Conservation (phyloP, 2,113 vertebrate species). For the Odocoileus virginianus region DNA sequence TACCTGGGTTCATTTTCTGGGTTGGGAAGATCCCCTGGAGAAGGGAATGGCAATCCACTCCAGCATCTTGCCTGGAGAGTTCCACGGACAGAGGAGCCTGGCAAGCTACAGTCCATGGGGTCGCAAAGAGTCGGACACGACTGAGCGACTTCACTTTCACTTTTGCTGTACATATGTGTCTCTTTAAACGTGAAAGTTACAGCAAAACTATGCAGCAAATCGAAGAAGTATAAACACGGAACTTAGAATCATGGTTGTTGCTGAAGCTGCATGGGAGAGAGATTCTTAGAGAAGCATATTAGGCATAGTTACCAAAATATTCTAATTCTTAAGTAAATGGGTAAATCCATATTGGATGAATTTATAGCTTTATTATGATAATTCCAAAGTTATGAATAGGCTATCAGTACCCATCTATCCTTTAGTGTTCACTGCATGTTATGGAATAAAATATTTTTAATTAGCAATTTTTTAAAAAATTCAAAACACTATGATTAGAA, state of each 20-base stretch:
- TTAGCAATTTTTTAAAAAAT: not conserved
- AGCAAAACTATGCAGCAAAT: not conserved
- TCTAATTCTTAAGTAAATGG: not conserved
- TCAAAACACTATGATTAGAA: not conserved
- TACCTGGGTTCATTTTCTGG: not conserved
- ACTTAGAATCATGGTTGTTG: not conserved
- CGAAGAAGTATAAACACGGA: not conserved
- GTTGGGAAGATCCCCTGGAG: not conserved
- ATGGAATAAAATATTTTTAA: not conserved
- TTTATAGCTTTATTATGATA: not conserved
- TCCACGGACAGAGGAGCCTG: not conserved
- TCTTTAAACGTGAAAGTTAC: no score
- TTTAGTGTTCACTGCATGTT: not conserved
- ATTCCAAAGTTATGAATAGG: not conserved
- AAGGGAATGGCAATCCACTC: not conserved
- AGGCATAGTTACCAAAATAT: not conserved
- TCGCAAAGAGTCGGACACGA: not conserved
- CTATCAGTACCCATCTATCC: not conserved
- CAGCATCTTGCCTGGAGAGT: not conserved
- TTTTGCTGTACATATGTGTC: no score
- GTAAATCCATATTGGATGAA: not conserved
- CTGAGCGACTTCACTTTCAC: not conserved
- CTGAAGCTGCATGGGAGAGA: not conserved
- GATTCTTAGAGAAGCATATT: not conserved
- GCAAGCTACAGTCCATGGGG: not conserved